Percentiles rank a stretch among this genome's conserved stretches.
These are phyloP conservation scores for Ooceraea biroi DNA, from an alignment of 1,140 invertebrate genomes.

Conservation along the genomic window DNA sequence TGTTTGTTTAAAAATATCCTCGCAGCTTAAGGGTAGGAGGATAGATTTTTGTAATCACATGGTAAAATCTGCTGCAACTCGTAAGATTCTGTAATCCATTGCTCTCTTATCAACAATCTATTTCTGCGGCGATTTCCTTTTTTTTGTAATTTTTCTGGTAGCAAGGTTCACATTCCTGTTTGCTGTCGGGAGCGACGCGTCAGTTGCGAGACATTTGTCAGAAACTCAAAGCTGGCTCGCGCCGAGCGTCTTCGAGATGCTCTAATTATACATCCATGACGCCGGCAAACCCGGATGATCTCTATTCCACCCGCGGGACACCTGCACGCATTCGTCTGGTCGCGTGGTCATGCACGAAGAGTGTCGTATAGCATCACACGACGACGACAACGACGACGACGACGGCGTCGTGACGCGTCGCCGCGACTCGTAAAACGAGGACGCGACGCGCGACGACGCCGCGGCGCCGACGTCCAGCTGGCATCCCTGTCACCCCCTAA, in stretches of 20 bases:
- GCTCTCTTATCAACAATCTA: too few relatives aligned
- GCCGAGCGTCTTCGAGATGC: slow-evolving; percentile 22
- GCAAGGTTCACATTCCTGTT: slow-evolving; percentile 18
- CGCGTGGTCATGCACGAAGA: slow-evolving; percentile 58
- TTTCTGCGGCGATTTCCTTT: background rate
- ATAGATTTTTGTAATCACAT: too few relatives aligned
- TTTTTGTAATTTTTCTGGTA: background rate
- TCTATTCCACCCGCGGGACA: slow-evolving; percentile 67
- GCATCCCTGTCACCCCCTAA: slow-evolving; percentile 67
- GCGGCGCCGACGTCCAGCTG: slow-evolving; percentile 74
- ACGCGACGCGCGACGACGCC: slow-evolving; percentile 67
- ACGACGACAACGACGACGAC: background rate
- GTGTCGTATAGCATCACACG: background rate
- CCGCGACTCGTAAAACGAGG: slow-evolving; percentile 70
- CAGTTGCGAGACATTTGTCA: slow-evolving; percentile 58
- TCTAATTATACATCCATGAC: slow-evolving; percentile 62
- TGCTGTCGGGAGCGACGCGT: slow-evolving; percentile 35
- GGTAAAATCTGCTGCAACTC: too few relatives aligned
- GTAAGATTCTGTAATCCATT: too few relatives aligned
- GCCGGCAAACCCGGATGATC: slow-evolving; percentile 57
- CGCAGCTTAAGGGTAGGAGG: too few relatives aligned
- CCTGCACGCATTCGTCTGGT: slow-evolving; percentile 63
- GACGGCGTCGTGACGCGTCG: slow-evolving; percentile 55
- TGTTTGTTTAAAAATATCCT: too few relatives aligned
- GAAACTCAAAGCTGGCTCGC: slow-evolving; percentile 49